Conservation (phyloP, 2,797 vertebrate genomes). For the Pyrrhura leucotis region DNA sequence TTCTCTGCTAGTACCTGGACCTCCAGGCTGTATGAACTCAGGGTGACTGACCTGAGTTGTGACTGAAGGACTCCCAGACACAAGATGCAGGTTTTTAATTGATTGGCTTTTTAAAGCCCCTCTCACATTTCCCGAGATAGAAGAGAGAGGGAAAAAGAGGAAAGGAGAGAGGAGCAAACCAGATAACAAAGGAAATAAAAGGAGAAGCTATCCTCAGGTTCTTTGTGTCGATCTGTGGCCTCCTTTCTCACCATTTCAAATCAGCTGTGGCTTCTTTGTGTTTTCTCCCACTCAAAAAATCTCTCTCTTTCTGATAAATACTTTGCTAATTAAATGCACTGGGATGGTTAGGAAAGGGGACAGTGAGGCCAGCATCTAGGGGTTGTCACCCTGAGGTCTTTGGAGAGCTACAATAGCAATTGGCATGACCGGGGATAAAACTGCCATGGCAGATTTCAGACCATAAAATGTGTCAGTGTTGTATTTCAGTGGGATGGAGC, state of each 20-base stretch:
- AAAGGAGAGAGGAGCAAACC: not conserved
- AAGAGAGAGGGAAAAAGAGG: not conserved
- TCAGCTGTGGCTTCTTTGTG: not conserved
- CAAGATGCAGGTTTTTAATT: not conserved
- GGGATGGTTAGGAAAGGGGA: not conserved
- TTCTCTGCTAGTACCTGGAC: not conserved
- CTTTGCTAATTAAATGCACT: not conserved
- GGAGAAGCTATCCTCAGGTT: not conserved
- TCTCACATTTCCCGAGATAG: not conserved
- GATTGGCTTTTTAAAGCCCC: not conserved
- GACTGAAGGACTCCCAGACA: not conserved
- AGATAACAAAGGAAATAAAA: not conserved
- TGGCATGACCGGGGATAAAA: not conserved
- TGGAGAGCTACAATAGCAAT: not conserved
- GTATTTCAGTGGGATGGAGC: not conserved
- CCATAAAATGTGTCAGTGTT: not conserved
- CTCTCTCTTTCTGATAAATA: not conserved
- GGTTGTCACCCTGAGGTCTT: fast-evolving
- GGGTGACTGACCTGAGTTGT: not conserved
- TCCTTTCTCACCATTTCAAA: not conserved
- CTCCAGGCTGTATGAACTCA: not conserved
- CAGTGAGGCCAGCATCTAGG: not conserved
- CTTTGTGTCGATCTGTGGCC: not conserved
- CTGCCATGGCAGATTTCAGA: not conserved
- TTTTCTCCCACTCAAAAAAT: not conserved